Evolutionary conservation across 2,113 vertebrate genomes (phyloP), one percentile per base, ranked within the genome.

Genomic region (Chamaetylas fuelleborni): DNA sequence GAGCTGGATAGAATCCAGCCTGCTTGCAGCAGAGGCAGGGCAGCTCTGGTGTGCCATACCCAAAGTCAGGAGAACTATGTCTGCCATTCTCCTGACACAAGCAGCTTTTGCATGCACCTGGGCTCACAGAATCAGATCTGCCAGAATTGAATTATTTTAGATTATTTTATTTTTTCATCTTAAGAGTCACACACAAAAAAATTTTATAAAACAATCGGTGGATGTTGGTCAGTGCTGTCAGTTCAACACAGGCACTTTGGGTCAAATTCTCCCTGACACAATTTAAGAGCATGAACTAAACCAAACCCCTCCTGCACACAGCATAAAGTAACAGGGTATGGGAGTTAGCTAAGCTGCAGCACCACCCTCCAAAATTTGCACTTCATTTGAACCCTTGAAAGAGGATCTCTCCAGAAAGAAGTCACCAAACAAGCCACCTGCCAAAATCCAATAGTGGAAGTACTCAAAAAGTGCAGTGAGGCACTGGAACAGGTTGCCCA

Each of bases 141-240:
- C 0, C 1, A 77, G 48, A 74, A 72, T 11, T 69, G 31, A 48
- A 22, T 53, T 51, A 51, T 17, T 51, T 51, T 51, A 28, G 6
- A 60, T 51, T 23, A 43, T 80, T 85, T 81, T 24, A 3, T 18
- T 61, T 93, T 93, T 94, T 64, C 23, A 74, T 25, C 13, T 47
- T 15, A 83, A 53, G n/a, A 88, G 16, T 13, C 43, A 81, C 8
- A 60, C 20, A 78, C 17, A 56, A 64, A 40, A 48, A 45, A 14
- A 3, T 40, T 29, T 36, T 8, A 0, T 1, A 72, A 61, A 72
- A 72, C 34, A 89, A 74, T 0, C 72, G 14, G 13, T 1, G 1
- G 24, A 6, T 69, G n/a, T 33, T 34, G 12, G 86, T 80, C 53
- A 60, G 12, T 22, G 61, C 4, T 60, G 25, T 26, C 28, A 64